Evolutionary conservation across 1,140 invertebrate species (phyloP).

Genomic region (Cyclina sinensis): DNA sequence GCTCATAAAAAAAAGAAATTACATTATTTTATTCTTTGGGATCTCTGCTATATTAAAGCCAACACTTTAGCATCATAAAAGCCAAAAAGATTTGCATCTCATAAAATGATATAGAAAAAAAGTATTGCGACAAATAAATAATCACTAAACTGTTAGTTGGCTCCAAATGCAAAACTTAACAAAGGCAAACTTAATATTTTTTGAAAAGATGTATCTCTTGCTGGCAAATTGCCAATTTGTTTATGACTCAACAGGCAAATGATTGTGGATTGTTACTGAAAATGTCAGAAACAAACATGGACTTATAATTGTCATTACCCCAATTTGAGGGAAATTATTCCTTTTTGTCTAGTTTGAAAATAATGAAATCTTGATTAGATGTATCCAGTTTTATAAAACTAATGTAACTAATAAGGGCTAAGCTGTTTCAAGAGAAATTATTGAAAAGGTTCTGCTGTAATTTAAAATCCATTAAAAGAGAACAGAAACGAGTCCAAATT

Average conservation of each 20-base stretch:
- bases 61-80: too few relatives aligned
- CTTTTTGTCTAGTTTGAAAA: conserved; percentile 25
- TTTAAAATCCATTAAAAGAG: conserved; percentile 52
- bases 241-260: conserved; percentile 2
- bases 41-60: too few relatives aligned
- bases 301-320: background rate
- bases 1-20: too few relatives aligned
- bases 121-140: too few relatives aligned
- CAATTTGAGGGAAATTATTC: conserved; percentile 25
- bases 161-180: too few relatives aligned
- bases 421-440: conserved; percentile 49
- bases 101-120: too few relatives aligned
- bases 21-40: too few relatives aligned
- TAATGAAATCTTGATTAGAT: conserved; percentile 47
- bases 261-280: background rate
- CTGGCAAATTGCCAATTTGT: background rate
- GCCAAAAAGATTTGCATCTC: too few relatives aligned
- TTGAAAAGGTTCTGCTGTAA: conserved; percentile 18
- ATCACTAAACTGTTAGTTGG: too few relatives aligned
- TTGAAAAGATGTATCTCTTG: background rate
- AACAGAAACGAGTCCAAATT: conserved; percentile 23
- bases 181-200: too few relatives aligned
- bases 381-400: conserved; percentile 26
- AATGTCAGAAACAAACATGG: conserved; percentile 12
- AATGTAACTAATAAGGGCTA: conserved; percentile 39